Evolutionary conservation across 2,888 invertebrate genomes (phyloP), one percentile per base, ranked within the genome.

Genomic region (Dryadula phaetusa): DNA sequence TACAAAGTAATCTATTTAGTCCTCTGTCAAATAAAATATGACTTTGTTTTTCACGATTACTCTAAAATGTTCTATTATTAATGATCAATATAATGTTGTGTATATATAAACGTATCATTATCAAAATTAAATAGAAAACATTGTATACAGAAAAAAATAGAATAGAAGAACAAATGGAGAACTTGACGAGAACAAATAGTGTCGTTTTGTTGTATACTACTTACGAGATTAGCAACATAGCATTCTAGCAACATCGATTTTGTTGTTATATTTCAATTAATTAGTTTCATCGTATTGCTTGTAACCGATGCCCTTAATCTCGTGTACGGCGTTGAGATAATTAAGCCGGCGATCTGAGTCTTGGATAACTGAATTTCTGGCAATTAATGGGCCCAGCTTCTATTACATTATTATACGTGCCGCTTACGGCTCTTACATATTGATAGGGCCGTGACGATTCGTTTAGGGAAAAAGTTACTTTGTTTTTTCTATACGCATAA

Each of bases 281-380:
- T 46, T 46, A 18, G 4, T 60, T 60, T 14, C 8, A 46, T 18
- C 18, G 14, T 44, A 52, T 40, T 52, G 22, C 1, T 52, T 52
- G 44, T 37, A 66, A 56, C 56, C 54, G 28, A 56, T 62, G 44
- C 25, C 40, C 46, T 54, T 25, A 46, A 62, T 66, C 58, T 62
- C 58, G 18, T 49, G 56, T 63, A 69, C 47, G 60, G 32, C 63
- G 46, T 63, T 54, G 32, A 69, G 63, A 66, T 63, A 64, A 70
- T 66, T 70, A 69, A 61, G 61, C 34, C 42, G 49, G 28, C 60
- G 47, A 66, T 56, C 53, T 62, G 46, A 54, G 63, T 53, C 34
- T 63, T 64, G 47, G 54, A 66, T 61, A 47, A 64, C 54, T 66
- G 69, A 66, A 61, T 69, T 69, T 64, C 66, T 63, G 32, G 14